Evolutionary conservation across 2,113 vertebrate species (phyloP), one percentile per base, ranked within the genome.

Genomic region (Lontra canadensis): DNA sequence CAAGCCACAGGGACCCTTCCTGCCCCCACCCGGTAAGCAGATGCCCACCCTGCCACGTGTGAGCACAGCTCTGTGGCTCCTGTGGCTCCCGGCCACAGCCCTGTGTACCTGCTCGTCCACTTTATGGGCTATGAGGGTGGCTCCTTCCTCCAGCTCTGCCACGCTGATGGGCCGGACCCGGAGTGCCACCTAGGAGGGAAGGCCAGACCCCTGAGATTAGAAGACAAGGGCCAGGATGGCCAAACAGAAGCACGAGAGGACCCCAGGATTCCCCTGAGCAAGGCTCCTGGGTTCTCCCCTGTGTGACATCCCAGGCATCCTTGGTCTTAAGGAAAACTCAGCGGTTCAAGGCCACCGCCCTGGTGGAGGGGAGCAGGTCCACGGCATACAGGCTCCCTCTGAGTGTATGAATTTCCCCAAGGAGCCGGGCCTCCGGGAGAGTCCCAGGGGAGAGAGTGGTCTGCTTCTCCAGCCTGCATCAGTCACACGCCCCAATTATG

Each of bases 101-200:
- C 65, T 8, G 0, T 95, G 42, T 98, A 99, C 99, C 99, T 99
- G 99, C 42, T 99, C 98, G 0, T 99, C 99, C 95, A 99, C 95
- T 98, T 99, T 98, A 97, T 99, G 99, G 88, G 99, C 99, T 39
- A 99, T 99, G 59, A 99, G 98, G 0, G 99, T 98, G 69, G 99
- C 99, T 78, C 98, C 99, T 97, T 99, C 99, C 63, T 99, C 99
- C 98, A 99, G 98, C 98, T 99, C 99, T 0, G 98, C 98, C 95
- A 99, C 98, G 26, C 99, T 99, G 97, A 99, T 98, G 73, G 99
- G 99, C 63, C 99, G 99, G 97, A 99, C 99, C 95, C 99, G 98
- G 96, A 99, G 99, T 4, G 99, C 99, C 90, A 99, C 99, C 99
- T 99, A 86, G 34, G 20, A 98, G 6, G 10, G 85, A 74, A 80